Percentiles rank a stretch among this genome's conserved stretches.
Evolutionary conservation across 2,888 invertebrate genomes (phyloP).

Genomic region (Callyntrura guangdongensis): DNA sequence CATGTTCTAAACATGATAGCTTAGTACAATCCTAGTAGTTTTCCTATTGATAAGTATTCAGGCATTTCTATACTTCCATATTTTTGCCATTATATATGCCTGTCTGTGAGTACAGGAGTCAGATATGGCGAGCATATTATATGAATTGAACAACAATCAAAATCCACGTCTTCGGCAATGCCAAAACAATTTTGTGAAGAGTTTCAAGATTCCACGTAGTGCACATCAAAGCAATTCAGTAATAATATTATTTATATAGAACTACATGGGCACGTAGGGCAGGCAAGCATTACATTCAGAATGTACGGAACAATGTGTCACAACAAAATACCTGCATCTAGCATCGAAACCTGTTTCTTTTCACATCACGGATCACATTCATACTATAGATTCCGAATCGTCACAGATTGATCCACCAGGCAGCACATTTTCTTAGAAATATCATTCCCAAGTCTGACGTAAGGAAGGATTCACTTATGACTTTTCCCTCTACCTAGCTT

Average conservation of each 20-base stretch:
- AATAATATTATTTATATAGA: background rate
- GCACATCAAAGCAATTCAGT: slow-evolving; percentile 14
- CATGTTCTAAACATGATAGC: background rate
- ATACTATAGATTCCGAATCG: background rate
- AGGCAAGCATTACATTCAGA: background rate
- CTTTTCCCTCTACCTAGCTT: background rate
- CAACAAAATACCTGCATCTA: slow-evolving; percentile 1
- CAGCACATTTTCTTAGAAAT: slow-evolving; percentile 5
- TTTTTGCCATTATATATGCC: no score
- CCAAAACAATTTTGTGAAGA: background rate
- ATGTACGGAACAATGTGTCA: background rate
- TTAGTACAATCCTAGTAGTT: no score
- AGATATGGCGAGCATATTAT: background rate
- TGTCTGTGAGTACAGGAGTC: no score
- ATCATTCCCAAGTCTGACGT: background rate
- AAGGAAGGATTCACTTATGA: background rate
- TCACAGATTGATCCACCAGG: slow-evolving; percentile 9
- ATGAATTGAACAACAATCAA: slow-evolving; percentile 1
- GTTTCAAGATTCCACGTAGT: background rate
- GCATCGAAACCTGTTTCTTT: slow-evolving; percentile 3
- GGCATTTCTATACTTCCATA: no score
- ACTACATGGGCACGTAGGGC: background rate
- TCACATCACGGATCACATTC: slow-evolving; percentile 28
- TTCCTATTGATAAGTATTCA: no score
- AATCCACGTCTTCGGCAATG: background rate